phyloP scores from a whole-genome alignment of 2,113 vertebrate species.

The Rhabdomys dilectus region DNA sequence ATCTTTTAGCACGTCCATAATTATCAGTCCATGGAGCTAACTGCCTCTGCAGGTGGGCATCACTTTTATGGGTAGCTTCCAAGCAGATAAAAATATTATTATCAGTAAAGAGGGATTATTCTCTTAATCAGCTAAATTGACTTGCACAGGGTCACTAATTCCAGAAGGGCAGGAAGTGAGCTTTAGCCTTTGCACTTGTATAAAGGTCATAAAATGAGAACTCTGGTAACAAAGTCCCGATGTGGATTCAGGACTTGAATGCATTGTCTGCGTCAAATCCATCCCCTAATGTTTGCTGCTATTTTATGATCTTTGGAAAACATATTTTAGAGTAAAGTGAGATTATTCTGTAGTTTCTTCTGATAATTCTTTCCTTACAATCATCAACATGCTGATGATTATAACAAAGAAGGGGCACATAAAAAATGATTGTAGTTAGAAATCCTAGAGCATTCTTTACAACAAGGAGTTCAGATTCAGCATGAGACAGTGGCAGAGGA shows the following conservation, averaged over 20 bases:
- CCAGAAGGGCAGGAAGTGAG: background rate
- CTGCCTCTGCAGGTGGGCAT: background rate
- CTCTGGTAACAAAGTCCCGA: background rate
- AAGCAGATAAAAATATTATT: background rate
- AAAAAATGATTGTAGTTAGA: background rate
- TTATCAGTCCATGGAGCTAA: background rate
- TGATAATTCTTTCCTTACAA: background rate
- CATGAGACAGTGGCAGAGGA: constrained; percentile 47
- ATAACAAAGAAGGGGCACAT: background rate
- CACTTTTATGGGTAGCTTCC: background rate
- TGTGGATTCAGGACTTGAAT: background rate
- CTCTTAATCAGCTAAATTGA: background rate
- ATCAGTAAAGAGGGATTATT: background rate
- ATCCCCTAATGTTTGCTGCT: background rate
- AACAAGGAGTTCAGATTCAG: constrained; percentile 69
- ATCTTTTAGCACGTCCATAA: background rate
- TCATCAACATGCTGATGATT: background rate
- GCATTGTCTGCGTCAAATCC: background rate
- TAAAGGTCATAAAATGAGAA: background rate
- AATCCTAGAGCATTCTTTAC: constrained; percentile 19
- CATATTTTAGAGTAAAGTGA: background rate
- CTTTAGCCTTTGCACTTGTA: background rate
- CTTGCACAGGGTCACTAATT: background rate
- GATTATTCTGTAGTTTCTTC: background rate
- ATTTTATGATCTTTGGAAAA: background rate